Base-by-base conservation (phyloP, 2,888 invertebrate genomes). In the Osmoderma eremita region DNA sequence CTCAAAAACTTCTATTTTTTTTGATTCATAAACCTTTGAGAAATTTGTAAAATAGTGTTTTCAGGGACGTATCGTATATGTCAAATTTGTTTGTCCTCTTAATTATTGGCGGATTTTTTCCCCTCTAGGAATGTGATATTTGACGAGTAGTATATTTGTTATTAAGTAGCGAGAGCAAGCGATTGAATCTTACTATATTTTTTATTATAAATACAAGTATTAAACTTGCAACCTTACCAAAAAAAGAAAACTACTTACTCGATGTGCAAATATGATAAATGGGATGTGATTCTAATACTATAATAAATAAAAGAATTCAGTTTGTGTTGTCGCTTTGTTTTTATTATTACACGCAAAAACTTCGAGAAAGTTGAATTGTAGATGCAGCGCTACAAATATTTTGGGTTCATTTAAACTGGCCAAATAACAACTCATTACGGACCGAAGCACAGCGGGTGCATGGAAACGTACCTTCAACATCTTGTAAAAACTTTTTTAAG, bases 41-140 rank as follows among this genome's bases (percentile, higher is more conserved):
- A n/a, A n/a, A n/a, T n/a, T n/a, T n/a, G n/a, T n/a, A n/a, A n/a
- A n/a, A n/a, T n/a, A n/a, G n/a, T n/a, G n/a, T n/a, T n/a, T n/a
- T n/a, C n/a, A n/a, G n/a, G n/a, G n/a, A n/a, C n/a, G n/a, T n/a
- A n/a, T n/a, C n/a, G n/a, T n/a, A n/a, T n/a, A n/a, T n/a, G n/a
- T n/a, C n/a, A n/a, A n/a, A n/a, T n/a, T n/a, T n/a, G n/a, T n/a
- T n/a, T n/a, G 5, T 24, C 10, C 2, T 6, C 3, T 30, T 30
- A 30, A 30, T 53, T 38, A 8, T 53, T 18, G 6, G 30, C 30
- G 36, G 53, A 53, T 36, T 53, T 61, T 54, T 48, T 41, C 15
- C 17, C 58, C 58, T 61, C 30, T 61, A 45, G 58, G 58, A 61
- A 61, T 61, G 58, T 61, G 58, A 61, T 61, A 56, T 13, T 20